A percentile compares a stretch with the other conserved stretches of the same genome.
phyloP scores from a whole-genome alignment of 2,797 vertebrate species.

The Rhinatrema bivittatum region DNA sequence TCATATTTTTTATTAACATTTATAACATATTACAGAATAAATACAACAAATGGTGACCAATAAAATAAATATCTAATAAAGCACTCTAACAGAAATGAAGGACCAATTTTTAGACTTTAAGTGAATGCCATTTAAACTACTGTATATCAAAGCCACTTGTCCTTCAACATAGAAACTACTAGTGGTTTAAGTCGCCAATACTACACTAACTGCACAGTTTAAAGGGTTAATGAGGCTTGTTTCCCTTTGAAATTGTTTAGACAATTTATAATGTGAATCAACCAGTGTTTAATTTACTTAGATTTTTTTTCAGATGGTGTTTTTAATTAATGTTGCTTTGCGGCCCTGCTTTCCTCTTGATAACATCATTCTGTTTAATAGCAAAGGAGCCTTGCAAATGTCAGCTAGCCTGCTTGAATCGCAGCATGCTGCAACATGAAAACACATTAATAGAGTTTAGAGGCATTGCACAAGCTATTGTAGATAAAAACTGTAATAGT shows the following conservation, averaged over 20 bases:
- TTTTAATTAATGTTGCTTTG: conserved; percentile 25
- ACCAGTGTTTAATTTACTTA: conserved; percentile 23
- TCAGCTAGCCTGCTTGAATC: conserved; percentile 18
- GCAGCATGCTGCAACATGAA: conserved; percentile 13
- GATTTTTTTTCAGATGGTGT: conserved; percentile 20
- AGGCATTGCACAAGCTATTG: conserved; percentile 30
- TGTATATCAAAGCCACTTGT: too few relatives aligned
- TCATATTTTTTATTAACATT: too few relatives aligned
- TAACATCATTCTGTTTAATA: conserved; percentile 29
- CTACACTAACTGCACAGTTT: conserved; percentile 3
- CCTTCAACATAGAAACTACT: too few relatives aligned
- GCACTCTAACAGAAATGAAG: too few relatives aligned
- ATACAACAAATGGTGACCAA: too few relatives aligned
- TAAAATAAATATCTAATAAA: too few relatives aligned
- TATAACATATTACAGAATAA: too few relatives aligned
- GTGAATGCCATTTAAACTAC: too few relatives aligned
- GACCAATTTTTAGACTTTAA: too few relatives aligned
- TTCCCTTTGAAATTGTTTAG: neutral
- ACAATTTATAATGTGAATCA: conserved; percentile 8
- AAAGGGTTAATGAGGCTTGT: conserved; percentile 20
- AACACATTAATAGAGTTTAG: conserved; percentile 10
- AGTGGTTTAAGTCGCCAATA: too few relatives aligned
- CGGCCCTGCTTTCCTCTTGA: conserved; percentile 18
- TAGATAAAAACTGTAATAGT: conserved; percentile 26
- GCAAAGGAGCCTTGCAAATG: conserved; percentile 27